Evolutionary conservation across 92 coral and sea anemone genomes (phyloP).

Genomic region (Galaxea fascicularis): DNA sequence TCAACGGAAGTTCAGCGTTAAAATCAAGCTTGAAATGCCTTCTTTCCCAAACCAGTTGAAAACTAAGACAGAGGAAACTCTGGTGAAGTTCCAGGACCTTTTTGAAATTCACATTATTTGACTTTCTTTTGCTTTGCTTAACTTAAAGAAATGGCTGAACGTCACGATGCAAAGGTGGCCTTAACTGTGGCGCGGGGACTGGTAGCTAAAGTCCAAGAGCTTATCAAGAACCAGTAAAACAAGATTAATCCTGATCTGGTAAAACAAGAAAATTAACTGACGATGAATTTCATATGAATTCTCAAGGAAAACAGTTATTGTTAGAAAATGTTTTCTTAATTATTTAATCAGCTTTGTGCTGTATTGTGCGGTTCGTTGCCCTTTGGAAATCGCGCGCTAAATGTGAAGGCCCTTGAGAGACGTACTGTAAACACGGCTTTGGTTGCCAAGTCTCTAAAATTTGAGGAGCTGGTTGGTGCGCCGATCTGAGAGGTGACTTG

Average conservation of each 20-base stretch:
- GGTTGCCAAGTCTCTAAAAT: neutral
- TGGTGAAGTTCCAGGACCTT: neutral
- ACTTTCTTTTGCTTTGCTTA: neutral
- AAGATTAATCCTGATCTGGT: neutral
- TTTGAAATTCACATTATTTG: neutral
- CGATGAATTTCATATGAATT: neutral
- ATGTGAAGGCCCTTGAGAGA: neutral
- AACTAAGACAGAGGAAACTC: neutral
- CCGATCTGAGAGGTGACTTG: neutral
- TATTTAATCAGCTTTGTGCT: constrained; percentile 27
- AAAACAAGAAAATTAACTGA: neutral
- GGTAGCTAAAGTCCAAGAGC: constrained; percentile 84
- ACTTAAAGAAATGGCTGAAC: constrained; percentile 95
- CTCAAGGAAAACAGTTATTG: neutral
- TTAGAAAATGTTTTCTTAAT: neutral
- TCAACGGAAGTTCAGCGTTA: neutral
- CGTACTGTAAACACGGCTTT: neutral
- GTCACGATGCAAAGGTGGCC: constrained; percentile 91
- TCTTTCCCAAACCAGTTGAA: neutral
- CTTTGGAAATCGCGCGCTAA: neutral
- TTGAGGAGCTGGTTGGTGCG: neutral
- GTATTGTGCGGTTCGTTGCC: neutral
- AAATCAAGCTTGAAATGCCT: neutral
- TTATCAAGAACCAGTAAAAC: constrained; percentile 87
- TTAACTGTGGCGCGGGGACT: constrained; percentile 83